Conservation (phyloP, 1,140 invertebrate species). For the Sinonovacula constricta region DNA sequence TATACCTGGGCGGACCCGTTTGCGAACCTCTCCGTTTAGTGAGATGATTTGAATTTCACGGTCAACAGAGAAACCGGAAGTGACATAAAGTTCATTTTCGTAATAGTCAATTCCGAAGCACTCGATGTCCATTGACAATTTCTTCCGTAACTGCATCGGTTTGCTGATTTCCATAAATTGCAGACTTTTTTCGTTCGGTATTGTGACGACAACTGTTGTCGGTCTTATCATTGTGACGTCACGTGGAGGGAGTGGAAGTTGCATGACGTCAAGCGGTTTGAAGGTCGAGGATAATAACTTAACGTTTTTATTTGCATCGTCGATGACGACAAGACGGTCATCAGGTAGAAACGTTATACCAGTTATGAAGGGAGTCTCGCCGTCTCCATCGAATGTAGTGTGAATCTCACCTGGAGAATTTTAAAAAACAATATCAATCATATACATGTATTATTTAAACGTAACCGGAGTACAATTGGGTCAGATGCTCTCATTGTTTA, state of each 20-base stretch:
- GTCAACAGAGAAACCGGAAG: conserved; percentile 45
- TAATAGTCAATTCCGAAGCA: conserved; percentile 40
- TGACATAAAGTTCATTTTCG: conserved; percentile 39
- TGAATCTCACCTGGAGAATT: conserved; percentile 23
- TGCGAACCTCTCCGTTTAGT: conserved; percentile 28
- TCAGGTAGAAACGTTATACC: conserved; percentile 37
- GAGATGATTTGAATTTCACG: conserved; percentile 44
- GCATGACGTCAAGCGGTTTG: conserved; percentile 3
- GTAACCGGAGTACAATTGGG: no score
- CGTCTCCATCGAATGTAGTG: conserved; percentile 18
- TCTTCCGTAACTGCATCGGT: conserved; percentile 13
- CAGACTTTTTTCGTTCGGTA: conserved; percentile 27
- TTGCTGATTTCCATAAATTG: conserved; percentile 40
- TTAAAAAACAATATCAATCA: background rate
- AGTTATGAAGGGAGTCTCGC: conserved; percentile 32
- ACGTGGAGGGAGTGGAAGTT: conserved; percentile 28
- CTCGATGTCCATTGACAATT: conserved; percentile 33
- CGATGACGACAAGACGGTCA: conserved; percentile 20
- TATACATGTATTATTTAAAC: no score
- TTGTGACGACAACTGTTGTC: conserved; percentile 23
- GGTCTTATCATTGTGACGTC: conserved; percentile 28
- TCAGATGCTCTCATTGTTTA: no score
- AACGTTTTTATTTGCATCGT: conserved; percentile 41
- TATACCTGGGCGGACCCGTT: conserved; percentile 26
- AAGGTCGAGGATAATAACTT: conserved; percentile 32